phyloP scores from a whole-genome alignment of 64 coral and sea anemone genomes.

The Montipora foliosa region DNA sequence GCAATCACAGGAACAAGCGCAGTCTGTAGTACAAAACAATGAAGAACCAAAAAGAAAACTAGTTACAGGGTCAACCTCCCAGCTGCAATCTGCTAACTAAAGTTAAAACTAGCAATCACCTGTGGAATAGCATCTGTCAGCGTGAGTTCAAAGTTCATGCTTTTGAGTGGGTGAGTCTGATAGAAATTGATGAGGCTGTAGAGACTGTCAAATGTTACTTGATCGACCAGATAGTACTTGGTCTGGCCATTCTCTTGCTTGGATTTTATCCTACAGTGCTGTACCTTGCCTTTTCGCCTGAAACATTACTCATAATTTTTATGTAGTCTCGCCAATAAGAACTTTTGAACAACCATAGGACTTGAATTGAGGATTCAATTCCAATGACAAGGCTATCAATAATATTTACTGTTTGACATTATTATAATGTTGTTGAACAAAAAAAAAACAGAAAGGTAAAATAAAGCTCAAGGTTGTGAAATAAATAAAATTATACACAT shows the following conservation, averaged over 20 bases:
- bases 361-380: no score
- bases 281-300: constrained; percentile 87
- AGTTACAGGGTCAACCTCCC: no score
- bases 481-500: no score
- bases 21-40: no score
- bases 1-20: no score
- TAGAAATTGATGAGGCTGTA: constrained; percentile 98
- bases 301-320: background rate
- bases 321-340: background rate
- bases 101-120: constrained; percentile 45
- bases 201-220: constrained; percentile 98
- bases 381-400: no score
- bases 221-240: constrained; percentile 98
- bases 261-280: constrained; percentile 96
- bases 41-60: no score
- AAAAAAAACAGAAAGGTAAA: no score
- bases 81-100: background rate
- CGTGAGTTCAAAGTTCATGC: constrained; percentile 92
- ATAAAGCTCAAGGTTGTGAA: no score
- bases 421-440: no score
- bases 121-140: constrained; percentile 96
- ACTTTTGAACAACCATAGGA: background rate
- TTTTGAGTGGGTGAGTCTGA: constrained; percentile 84
- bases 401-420: no score
- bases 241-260: constrained; percentile 99